Evolutionary conservation across 2,797 vertebrate species (phyloP).

Genomic region (Poecile montanus): DNA sequence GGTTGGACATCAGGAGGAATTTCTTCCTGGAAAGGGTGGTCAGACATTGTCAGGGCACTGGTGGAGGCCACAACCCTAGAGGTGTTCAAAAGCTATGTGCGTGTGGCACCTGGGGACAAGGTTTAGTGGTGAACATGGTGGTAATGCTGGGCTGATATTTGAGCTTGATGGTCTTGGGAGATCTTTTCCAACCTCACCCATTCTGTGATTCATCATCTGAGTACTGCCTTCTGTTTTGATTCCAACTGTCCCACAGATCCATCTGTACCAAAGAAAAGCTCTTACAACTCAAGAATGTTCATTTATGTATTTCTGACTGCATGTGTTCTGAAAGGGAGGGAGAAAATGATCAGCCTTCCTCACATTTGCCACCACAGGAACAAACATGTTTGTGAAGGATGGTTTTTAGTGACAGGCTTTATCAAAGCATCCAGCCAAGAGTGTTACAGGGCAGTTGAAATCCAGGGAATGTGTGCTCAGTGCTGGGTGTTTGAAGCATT

Average conservation of each 20-base stretch:
- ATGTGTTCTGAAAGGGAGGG: background rate
- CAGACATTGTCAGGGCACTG: accelerated
- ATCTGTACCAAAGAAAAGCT: background rate
- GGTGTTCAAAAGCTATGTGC: background rate
- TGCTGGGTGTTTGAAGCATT: background rate
- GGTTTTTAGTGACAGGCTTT: background rate
- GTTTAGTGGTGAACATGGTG: background rate
- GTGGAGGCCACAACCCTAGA: background rate
- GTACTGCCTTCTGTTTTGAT: background rate
- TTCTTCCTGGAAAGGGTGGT: background rate
- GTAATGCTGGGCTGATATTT: background rate
- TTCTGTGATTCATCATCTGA: background rate
- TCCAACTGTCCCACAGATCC: background rate
- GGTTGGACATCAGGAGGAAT: background rate
- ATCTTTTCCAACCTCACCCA: background rate
- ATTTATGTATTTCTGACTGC: background rate
- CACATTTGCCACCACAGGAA: background rate
- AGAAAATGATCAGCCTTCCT: background rate
- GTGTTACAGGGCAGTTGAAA: background rate
- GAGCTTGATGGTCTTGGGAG: background rate
- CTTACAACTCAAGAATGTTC: background rate
- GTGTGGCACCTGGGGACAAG: background rate
- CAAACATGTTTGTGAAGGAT: background rate
- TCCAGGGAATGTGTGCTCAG: background rate
- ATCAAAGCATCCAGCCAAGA: background rate